Evolutionary conservation across 1,140 invertebrate species (phyloP), one percentile per base, ranked within the genome.

Genomic region (Steinernema feltiae): DNA sequence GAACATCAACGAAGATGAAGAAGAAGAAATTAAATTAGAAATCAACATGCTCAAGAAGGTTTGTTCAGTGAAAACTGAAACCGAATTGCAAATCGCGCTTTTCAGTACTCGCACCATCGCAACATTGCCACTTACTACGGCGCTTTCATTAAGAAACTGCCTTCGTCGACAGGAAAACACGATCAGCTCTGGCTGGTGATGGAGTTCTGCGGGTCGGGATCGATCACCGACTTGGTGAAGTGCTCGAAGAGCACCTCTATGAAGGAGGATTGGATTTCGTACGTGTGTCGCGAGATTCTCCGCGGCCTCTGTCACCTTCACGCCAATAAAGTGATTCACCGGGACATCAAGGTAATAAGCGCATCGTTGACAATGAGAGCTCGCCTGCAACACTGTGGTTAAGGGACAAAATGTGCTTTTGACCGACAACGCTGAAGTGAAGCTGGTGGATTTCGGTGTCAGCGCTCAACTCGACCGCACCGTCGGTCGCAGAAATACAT

Each of bases 101-200:
- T 90, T 30, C 86, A 96, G 90, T 98, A 95, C 89, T 98, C 96
- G 48, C 96, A 98, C 89, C 95, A 99, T 89, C 91, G 95, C 84
- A 99, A 99, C 88, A 99, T 99, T 87, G 97, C 97, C 75, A 99
- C 97, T 72, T 99, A 99, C 88, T 99, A 99, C 90, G 97, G 97
- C 81, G 97, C 97, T 82, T 99, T 99, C 88, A 98, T 99, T 72
- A 98, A 98, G 88, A 99, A 99, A 88, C 94, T 93, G 83, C 95
- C 87, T 3, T 86, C 85, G 1, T 83, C 94, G 69, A 93, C 96
- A 1, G 97, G 96, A 0, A 98, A 98, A 89, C 96, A 99, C 89
- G 97, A 99, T 88, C 97, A 99, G 87, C 89, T 99, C 74, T 84
- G 91, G 90, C 90, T 98, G 27, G 97, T 99, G 32, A 99, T 99